These are phyloP conservation scores for Ictidomys tridecemlineatus DNA, from an alignment of 2,113 vertebrate species.

Conservation along the genomic window DNA sequence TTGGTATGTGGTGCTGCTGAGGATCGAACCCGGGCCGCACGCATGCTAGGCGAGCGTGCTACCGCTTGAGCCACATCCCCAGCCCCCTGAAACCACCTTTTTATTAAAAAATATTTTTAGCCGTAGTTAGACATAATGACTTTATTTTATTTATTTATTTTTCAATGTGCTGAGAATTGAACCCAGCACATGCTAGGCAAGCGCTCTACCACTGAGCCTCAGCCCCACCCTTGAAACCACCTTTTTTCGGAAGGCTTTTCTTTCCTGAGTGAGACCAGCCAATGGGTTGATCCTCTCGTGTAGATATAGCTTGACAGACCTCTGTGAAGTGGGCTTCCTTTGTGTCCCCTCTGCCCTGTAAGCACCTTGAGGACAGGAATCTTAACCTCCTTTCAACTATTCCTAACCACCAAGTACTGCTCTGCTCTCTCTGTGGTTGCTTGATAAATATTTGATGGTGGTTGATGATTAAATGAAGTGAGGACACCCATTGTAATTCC, in stretches of 20 bases:
- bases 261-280: neutral
- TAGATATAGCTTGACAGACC: neutral
- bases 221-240: too few species aligned
- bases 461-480: slow-evolving; percentile 64
- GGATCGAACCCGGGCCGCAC: too few species aligned
- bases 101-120: too few species aligned
- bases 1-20: too few species aligned
- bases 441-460: slow-evolving; percentile 25
- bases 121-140: too few species aligned
- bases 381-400: neutral
- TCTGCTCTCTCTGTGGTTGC: neutral
- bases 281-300: neutral
- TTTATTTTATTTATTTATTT: too few species aligned
- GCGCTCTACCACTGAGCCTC: too few species aligned
- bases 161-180: too few species aligned
- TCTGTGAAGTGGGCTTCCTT: neutral
- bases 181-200: too few species aligned
- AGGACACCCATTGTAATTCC: neutral
- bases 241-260: neutral
- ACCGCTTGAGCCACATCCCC: too few species aligned
- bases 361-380: slow-evolving; percentile 26
- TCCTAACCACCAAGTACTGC: neutral
- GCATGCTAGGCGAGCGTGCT: too few species aligned
- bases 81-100: too few species aligned
- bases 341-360: neutral